Evolutionary conservation across 1,140 invertebrate genomes (phyloP), one percentile per base, ranked within the genome.

Genomic region (Archivesica marissinica): DNA sequence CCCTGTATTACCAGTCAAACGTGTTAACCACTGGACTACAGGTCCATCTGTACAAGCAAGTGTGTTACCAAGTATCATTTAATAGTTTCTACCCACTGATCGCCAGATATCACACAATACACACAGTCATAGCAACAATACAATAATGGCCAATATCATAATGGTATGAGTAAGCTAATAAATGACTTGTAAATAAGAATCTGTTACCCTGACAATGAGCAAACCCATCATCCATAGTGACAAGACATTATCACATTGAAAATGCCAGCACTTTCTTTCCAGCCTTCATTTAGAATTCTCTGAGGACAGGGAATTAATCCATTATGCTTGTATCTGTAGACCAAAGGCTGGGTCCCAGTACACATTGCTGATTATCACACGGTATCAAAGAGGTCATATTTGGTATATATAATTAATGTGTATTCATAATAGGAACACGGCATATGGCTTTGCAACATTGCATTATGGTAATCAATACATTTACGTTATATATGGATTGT

Each of bases 281-380:
- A 23, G 20, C 50, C n/a, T 28, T 33, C 33, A 25, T 47, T 9
- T 50, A 7, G 33, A 50, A 72, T 72, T 68, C 68, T 28, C 68
- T 6, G 6, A 28, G n/a, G 68, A 72, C 2, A 7, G 30, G 2
- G 11, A 47, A 30, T 44, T 72, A 72, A 72, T 72, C 68, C 68
- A 72, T 72, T 72, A 72, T 47, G 33, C 39, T 47, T 72, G 68
- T 72, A 72, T 17, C 44, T 13, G 33, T 30, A 44, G 68, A 72
- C 68, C 50, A 72, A 72, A 72, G 68, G 68, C 68, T 28, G 33
- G 1, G 68, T 72, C 68, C 68, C 68, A 50, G 2, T 41, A 72
- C 25, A 72, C 38, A 17, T 25, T 13, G 30, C 30, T 25, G 13
- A 17, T 15, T 64, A 64, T n/a, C 15, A n/a, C n/a, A 35, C 1